Evolutionary conservation across 2,888 invertebrate genomes (phyloP).

Genomic region (Sepiola atlantica): DNA sequence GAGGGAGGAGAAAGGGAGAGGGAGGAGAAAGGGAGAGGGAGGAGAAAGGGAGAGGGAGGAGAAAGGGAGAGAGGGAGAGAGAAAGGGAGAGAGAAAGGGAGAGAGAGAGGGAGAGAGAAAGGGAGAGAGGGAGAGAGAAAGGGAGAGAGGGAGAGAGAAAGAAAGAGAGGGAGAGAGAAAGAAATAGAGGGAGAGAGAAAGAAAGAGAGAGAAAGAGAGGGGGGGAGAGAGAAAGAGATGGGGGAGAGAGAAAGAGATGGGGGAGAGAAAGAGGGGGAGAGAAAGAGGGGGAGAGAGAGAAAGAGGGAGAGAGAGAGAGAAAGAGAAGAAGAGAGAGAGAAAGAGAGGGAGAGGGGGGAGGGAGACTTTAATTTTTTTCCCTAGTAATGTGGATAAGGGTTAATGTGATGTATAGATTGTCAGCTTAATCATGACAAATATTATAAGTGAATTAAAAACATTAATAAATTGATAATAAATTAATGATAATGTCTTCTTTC

Average conservation of each 20-base stretch:
- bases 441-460: no score
- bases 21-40: neutral
- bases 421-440: no score
- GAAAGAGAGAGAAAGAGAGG: neutral
- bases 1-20: neutral
- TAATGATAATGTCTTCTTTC: no score
- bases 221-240: neutral
- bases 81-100: neutral
- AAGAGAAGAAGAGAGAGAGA: neutral
- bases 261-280: neutral
- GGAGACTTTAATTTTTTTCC: neutral
- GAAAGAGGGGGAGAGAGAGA: neutral
- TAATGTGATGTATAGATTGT: no score
- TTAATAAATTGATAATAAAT: no score
- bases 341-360: neutral
- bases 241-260: no score
- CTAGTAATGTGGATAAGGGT: neutral
- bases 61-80: neutral
- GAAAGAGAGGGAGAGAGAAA: neutral
- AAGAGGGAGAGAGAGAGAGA: neutral
- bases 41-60: neutral
- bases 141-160: neutral
- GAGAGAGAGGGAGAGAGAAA: neutral
- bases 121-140: neutral
- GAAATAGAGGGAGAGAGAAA: neutral